phyloP scores from a whole-genome alignment of 1,140 invertebrate genomes.

The Diabrotica undecimpunctata region DNA sequence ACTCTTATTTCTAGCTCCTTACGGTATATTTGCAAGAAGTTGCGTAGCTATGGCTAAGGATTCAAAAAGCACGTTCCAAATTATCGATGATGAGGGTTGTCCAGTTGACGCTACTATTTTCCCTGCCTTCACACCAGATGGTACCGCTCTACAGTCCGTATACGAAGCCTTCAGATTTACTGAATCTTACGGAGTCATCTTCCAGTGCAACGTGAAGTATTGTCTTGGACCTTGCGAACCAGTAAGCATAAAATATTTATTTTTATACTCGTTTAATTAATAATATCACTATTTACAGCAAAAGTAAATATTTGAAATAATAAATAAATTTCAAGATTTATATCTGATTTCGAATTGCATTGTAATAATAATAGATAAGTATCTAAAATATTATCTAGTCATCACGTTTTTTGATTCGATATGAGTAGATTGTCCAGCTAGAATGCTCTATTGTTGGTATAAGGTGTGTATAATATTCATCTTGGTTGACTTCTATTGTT shows the following conservation, averaged over 20 bases:
- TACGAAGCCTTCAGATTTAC: slow-evolving; percentile 95
- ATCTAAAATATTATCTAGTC: too few relatives aligned
- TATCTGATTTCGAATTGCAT: too few relatives aligned
- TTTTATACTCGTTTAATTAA: not conserved
- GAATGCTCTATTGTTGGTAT: too few relatives aligned
- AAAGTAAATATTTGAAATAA: too few relatives aligned
- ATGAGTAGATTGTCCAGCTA: too few relatives aligned
- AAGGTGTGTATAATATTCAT: too few relatives aligned
- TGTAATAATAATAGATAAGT: too few relatives aligned
- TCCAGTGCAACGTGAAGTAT: slow-evolving; percentile 96
- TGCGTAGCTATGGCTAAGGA: slow-evolving; percentile 97
- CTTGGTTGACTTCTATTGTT: too few relatives aligned
- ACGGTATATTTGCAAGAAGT: slow-evolving; percentile 91
- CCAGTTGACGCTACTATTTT: slow-evolving; percentile 91
- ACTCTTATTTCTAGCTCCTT: slow-evolving; percentile 69
- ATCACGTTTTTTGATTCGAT: too few relatives aligned
- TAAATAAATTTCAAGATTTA: too few relatives aligned
- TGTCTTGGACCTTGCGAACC: slow-evolving; percentile 92
- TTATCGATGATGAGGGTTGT: slow-evolving; percentile 93
- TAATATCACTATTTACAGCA: too few relatives aligned
- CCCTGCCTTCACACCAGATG: slow-evolving; percentile 83
- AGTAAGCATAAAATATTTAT: slow-evolving; percentile 54
- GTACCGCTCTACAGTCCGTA: slow-evolving; percentile 82
- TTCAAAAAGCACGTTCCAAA: slow-evolving; percentile 92
- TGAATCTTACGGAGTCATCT: slow-evolving; percentile 93